These are phyloP conservation scores for Otus scops DNA, from an alignment of 2,797 vertebrate genomes.

Conservation along the genomic window DNA sequence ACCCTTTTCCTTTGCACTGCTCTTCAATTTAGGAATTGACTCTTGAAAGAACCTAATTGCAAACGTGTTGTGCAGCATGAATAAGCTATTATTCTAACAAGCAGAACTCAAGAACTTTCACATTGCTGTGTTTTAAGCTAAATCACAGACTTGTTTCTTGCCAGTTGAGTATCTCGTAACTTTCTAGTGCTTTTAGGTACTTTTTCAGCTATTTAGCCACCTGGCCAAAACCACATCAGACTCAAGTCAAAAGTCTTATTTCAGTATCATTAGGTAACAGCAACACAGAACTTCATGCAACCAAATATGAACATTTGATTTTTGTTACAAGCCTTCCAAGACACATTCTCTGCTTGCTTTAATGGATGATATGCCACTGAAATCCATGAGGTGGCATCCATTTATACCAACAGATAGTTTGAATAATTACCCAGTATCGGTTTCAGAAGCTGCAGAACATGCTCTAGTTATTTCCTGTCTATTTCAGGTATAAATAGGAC, in stretches of 20 bases:
- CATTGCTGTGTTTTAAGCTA: neutral
- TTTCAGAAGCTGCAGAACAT: conserved; percentile 22
- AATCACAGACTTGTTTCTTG: conserved; percentile 2
- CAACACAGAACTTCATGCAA: neutral
- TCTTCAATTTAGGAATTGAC: neutral
- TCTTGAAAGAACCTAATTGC: conserved; percentile 28
- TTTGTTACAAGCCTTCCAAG: neutral
- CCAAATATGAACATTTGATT: neutral
- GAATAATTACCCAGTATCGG: neutral
- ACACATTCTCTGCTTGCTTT: neutral
- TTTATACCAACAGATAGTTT: neutral
- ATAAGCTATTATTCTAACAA: conserved; percentile 49
- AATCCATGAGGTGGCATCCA: conserved; percentile 20
- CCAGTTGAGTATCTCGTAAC: neutral
- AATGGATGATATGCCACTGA: neutral
- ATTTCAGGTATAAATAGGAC: conserved; percentile 4
- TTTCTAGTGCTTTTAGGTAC: neutral
- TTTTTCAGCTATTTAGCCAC: neutral
- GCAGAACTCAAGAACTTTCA: conserved; percentile 28
- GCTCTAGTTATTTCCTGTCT: neutral
- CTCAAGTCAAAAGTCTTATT: neutral
- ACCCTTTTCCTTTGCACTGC: neutral
- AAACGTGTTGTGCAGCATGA: conserved; percentile 56
- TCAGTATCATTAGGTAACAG: neutral
- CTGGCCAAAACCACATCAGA: neutral